These are phyloP conservation scores for Excalfactoria chinensis DNA, from an alignment of 2,113 vertebrate species.

Conservation along the genomic window DNA sequence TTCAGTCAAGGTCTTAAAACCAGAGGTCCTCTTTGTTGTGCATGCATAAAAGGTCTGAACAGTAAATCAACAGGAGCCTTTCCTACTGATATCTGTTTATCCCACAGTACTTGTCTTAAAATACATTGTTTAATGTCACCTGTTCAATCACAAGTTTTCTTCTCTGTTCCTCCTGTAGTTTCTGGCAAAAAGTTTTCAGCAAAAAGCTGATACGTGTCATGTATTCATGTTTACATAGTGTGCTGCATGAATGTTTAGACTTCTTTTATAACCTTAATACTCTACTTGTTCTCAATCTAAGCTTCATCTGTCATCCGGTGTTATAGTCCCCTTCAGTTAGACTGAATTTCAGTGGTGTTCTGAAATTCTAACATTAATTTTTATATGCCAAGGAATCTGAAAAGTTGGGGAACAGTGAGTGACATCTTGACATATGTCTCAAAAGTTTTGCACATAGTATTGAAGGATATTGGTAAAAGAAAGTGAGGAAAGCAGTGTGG, in stretches of 20 bases:
- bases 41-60: not conserved
- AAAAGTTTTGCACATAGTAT: not conserved
- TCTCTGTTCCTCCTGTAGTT: not conserved
- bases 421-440: not conserved
- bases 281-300: not conserved
- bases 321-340: not conserved
- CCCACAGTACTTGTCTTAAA: not conserved
- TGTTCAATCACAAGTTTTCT: not conserved
- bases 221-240: not conserved
- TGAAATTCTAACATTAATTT: not conserved
- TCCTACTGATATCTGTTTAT: not conserved
- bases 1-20: not conserved
- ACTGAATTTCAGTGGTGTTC: not conserved
- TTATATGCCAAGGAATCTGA: not conserved
- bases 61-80: not conserved
- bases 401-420: not conserved
- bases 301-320: not conserved
- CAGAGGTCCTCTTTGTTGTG: not conserved
- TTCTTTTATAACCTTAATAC: not conserved
- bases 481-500: not conserved
- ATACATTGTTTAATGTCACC: not conserved
- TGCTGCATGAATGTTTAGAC: not conserved
- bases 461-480: not conserved
- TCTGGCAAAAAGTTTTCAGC: not conserved
- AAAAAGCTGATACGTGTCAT: not conserved